These are phyloP conservation scores for Potamarius usumacintae DNA, from an alignment of 2,113 vertebrate species.

Conservation along the genomic window DNA sequence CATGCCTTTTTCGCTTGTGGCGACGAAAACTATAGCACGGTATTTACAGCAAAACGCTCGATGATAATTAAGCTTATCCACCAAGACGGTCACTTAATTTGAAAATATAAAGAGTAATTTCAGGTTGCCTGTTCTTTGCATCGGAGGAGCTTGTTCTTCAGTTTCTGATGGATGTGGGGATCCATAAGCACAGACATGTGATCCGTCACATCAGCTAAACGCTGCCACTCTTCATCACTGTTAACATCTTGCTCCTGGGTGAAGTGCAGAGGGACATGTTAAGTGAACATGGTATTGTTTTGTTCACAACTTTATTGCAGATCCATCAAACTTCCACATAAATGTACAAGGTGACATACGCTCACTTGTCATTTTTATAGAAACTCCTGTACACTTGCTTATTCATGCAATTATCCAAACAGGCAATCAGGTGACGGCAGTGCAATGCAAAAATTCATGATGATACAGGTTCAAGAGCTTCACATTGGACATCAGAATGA, in stretches of 20 bases:
- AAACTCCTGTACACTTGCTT: not conserved
- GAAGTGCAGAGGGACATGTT: conserved; percentile 6
- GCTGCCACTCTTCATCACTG: conserved; percentile 81
- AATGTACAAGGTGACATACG: not conserved
- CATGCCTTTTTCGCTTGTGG: not conserved
- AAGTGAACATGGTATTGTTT: not conserved
- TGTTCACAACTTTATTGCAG: not conserved
- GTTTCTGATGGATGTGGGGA: conserved; percentile 64
- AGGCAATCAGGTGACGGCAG: not conserved
- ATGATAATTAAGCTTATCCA: conserved; percentile 22
- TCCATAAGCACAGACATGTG: conserved; percentile 64
- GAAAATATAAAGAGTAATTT: conserved; percentile 19
- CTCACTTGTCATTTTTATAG: not conserved
- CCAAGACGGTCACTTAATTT: conserved; percentile 12
- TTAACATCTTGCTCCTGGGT: conserved; percentile 73
- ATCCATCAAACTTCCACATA: not conserved
- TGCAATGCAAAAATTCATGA: not conserved
- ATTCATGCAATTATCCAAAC: not conserved
- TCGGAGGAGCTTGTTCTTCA: conserved; percentile 70
- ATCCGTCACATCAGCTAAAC: conserved; percentile 68
- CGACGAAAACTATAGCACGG: not conserved
- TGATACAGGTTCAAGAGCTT: not conserved
- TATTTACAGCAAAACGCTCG: conserved; percentile 10
- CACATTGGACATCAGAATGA: not conserved
- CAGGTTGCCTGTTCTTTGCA: conserved; percentile 79